Conservation (phyloP, 2,888 invertebrate genomes). For the Callosobruchus maculatus region DNA sequence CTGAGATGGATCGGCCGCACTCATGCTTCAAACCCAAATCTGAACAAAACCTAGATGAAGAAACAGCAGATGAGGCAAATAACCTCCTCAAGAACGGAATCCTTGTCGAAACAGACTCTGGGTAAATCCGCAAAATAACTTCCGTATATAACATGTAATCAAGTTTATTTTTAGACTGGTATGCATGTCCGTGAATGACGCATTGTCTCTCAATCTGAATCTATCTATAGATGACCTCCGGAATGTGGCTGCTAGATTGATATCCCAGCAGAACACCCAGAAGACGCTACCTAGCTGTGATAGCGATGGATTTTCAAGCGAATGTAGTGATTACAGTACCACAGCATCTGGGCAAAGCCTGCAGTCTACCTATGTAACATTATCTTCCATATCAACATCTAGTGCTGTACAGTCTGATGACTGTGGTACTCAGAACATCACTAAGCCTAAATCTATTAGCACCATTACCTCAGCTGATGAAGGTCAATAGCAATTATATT, state of each 20-base stretch:
- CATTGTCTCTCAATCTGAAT: slow-evolving; percentile 48
- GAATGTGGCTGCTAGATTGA: slow-evolving; percentile 47
- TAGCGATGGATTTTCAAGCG: slow-evolving; percentile 46
- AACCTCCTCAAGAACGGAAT: slow-evolving; percentile 49
- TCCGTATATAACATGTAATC: slow-evolving; percentile 12
- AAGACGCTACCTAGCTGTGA: slow-evolving; percentile 34
- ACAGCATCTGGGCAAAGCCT: slow-evolving; percentile 27
- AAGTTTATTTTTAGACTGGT: slow-evolving; percentile 43
- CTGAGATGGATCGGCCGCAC: not conserved
- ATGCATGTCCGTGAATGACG: slow-evolving; percentile 50
- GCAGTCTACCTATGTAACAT: slow-evolving; percentile 24
- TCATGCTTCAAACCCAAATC: slow-evolving; percentile 8
- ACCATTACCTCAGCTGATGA: not conserved
- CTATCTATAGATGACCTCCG: slow-evolving; percentile 50
- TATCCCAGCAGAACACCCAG: slow-evolving; percentile 42
- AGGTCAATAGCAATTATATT: not conserved
- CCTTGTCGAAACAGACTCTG: slow-evolving; percentile 49
- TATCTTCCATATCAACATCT: slow-evolving; percentile 20
- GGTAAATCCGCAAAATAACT: slow-evolving; percentile 34
- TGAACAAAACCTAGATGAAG: slow-evolving; percentile 15
- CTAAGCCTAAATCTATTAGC: slow-evolving; percentile 13
- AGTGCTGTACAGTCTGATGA: slow-evolving; percentile 8
- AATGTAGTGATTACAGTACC: slow-evolving; percentile 40
- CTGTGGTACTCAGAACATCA: slow-evolving; percentile 18
- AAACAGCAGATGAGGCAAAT: slow-evolving; percentile 44